phyloP scores from a whole-genome alignment of 2,113 vertebrate species.

The Leptodactylus fuscus region DNA sequence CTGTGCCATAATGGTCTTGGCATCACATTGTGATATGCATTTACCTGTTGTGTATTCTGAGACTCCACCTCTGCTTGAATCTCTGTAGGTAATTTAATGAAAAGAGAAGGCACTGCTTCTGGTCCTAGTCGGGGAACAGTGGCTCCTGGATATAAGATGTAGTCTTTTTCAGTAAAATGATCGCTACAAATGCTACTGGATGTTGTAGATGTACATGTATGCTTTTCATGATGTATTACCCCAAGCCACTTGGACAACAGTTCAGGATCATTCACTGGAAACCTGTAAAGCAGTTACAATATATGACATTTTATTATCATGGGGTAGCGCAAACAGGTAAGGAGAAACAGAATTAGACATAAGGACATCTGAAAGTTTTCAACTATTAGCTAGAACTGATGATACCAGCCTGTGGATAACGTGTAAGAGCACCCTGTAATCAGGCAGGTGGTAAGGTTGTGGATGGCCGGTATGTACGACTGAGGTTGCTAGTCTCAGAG shows the following conservation, averaged over 20 bases:
- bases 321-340: neutral
- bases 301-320: neutral
- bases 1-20: too few species aligned
- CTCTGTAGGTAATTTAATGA: neutral
- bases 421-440: too few species aligned
- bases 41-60: neutral
- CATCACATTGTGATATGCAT: too few species aligned
- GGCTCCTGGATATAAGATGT: conserved; percentile 17
- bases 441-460: too few species aligned
- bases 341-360: neutral
- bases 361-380: neutral
- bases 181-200: conserved; percentile 36
- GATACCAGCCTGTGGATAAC: too few species aligned
- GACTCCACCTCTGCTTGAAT: neutral
- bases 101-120: conserved; percentile 35
- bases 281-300: conserved; percentile 25
- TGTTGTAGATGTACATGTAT: neutral
- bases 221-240: neutral
- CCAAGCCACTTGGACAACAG: conserved; percentile 25
- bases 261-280: conserved; percentile 34
- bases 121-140: neutral
- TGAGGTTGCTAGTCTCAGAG: too few species aligned
- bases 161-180: conserved; percentile 49
- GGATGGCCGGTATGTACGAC: too few species aligned
- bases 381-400: neutral